phyloP scores from a whole-genome alignment of 2,113 vertebrate species.

The Cervus canadensis region DNA sequence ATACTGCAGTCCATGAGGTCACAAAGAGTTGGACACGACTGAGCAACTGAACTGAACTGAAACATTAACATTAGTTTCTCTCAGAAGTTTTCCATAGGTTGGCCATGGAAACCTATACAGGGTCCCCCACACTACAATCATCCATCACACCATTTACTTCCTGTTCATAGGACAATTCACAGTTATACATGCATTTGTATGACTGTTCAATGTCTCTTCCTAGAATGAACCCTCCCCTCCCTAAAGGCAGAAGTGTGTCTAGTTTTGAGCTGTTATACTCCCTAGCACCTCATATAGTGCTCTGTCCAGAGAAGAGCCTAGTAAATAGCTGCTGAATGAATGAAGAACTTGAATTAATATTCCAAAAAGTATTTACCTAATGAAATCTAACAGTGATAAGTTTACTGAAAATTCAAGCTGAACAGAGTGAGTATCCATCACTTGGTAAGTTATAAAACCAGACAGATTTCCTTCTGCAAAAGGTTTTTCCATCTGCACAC shows the following conservation, averaged over 20 bases:
- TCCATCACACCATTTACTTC: not conserved
- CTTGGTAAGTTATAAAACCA: conserved; percentile 81
- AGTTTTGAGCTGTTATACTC: not conserved
- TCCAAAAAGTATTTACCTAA: conserved; percentile 86
- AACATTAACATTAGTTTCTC: not conserved
- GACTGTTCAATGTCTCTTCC: not conserved
- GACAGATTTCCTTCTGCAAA: conserved; percentile 80
- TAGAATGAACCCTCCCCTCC: not conserved
- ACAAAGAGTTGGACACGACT: fast-evolving
- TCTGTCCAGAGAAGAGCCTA: not conserved
- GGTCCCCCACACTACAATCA: not conserved
- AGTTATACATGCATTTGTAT: not conserved
- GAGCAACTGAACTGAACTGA: not conserved
- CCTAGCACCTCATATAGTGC: not conserved
- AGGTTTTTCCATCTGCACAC: conserved; percentile 83
- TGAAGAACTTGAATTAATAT: conserved; percentile 23
- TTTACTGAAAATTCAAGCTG: conserved; percentile 83
- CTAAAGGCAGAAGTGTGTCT: not conserved
- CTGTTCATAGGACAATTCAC: not conserved
- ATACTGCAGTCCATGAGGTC: not conserved
- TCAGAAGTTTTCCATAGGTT: conserved; percentile 4
- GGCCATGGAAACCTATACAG: not conserved
- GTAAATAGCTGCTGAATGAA: not conserved
- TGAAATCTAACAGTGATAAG: conserved; percentile 89
- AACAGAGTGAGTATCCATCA: conserved; percentile 69